Percentiles rank a stretch among this genome's conserved stretches.
These are phyloP conservation scores for Lacanobia wlatinum DNA, from an alignment of 2,888 invertebrate species.

Conservation along the genomic window DNA sequence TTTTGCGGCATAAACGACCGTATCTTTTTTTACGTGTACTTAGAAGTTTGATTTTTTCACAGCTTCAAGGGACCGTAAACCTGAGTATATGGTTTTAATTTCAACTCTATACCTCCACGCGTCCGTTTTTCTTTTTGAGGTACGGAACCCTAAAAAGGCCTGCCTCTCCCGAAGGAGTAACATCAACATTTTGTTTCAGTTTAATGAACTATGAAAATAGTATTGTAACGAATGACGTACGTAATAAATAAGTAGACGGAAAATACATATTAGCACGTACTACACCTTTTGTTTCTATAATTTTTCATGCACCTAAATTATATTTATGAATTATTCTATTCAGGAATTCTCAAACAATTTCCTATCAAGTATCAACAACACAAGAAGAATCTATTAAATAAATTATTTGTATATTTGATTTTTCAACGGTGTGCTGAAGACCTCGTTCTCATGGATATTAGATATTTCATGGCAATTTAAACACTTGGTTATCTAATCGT, in stretches of 20 bases:
- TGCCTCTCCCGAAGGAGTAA: neutral
- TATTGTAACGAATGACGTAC: constrained; percentile 12
- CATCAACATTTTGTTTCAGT: neutral
- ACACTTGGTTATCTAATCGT: constrained; percentile 38
- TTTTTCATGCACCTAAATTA: constrained; percentile 36
- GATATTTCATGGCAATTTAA: constrained; percentile 55
- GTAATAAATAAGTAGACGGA: constrained; percentile 1
- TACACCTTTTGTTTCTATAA: constrained; percentile 12
- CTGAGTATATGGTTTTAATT: no score
- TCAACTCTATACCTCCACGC: no score
- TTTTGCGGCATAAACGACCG: no score
- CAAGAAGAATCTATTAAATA: constrained; percentile 7
- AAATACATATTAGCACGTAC: constrained; percentile 18
- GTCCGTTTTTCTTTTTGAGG: no score
- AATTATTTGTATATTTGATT: neutral
- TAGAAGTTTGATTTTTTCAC: no score
- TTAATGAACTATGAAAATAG: constrained; percentile 36
- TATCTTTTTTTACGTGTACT: no score
- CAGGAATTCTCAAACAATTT: constrained; percentile 26
- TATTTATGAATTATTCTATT: constrained; percentile 43
- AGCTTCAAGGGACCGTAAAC: no score
- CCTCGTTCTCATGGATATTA: constrained; percentile 52
- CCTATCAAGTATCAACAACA: constrained; percentile 15
- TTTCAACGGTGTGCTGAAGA: constrained; percentile 13
- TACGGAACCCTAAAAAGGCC: no score